Evolutionary conservation across 2,797 vertebrate genomes (phyloP).

Genomic region (Malurus splendens): DNA sequence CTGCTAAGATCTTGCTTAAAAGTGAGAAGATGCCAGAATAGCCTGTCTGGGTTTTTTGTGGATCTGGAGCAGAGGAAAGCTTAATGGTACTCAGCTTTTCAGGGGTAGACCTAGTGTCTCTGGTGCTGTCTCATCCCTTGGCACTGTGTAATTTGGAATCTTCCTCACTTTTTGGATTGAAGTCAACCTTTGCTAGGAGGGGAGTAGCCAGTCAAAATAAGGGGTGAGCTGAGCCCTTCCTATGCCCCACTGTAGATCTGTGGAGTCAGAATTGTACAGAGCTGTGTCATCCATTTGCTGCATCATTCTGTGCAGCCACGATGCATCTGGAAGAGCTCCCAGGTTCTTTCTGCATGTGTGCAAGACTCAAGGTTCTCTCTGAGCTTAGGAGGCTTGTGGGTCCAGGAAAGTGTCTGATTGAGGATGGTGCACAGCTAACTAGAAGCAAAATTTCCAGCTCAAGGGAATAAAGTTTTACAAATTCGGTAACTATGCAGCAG

Average conservation of each 20-base stretch:
- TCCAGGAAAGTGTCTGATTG: neutral
- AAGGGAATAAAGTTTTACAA: neutral
- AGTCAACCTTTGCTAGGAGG: neutral
- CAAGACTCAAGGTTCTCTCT: neutral
- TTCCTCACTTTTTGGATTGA: neutral
- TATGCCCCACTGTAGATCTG: neutral
- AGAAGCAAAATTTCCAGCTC: neutral
- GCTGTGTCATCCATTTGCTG: conserved; percentile 1
- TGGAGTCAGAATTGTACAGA: neutral
- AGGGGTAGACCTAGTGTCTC: neutral
- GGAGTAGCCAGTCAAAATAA: neutral
- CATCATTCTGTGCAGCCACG: neutral
- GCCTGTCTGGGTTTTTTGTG: neutral
- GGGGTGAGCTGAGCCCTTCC: neutral
- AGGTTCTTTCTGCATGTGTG: neutral
- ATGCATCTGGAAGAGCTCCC: neutral
- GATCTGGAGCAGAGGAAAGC: neutral
- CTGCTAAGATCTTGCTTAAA: neutral
- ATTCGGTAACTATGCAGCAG: neutral
- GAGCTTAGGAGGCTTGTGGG: neutral
- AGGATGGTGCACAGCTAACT: neutral
- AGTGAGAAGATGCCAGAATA: neutral
- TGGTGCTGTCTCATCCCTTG: neutral
- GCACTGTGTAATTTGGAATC: neutral
- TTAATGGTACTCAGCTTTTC: neutral